Evolutionary conservation across 30 jellyfish, hydroid and myxozoan genomes (phyloP).

Genomic region (Chrysaora quinquecirrha): DNA sequence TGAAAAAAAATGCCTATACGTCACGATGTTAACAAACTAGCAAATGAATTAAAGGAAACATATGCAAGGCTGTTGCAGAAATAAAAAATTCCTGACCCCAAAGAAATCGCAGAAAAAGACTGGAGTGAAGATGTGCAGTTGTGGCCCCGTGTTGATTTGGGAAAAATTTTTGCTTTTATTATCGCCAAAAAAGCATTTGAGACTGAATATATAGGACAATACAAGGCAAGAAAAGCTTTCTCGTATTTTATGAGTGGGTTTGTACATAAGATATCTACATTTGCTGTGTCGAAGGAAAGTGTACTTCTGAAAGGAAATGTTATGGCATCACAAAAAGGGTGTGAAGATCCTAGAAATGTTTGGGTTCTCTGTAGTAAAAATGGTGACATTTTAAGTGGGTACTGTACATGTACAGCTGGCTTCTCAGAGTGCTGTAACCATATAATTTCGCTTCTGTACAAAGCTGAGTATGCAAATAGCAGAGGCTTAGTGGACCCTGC

Average conservation of each 20-base stretch:
- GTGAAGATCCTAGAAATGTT: neutral
- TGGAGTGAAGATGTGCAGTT: neutral
- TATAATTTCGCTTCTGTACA: neutral
- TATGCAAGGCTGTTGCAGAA: neutral
- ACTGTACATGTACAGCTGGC: conserved; percentile 15
- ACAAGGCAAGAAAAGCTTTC: conserved; percentile 25
- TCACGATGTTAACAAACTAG: neutral
- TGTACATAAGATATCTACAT: too few relatives aligned
- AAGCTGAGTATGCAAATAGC: conserved; percentile 11
- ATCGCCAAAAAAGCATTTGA: conserved; percentile 18
- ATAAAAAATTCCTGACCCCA: neutral
- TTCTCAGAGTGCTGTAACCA: conserved; percentile 14
- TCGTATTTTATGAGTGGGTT: too few relatives aligned
- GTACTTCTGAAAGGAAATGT: neutral
- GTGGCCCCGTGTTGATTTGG: too few relatives aligned
- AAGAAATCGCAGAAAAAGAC: neutral
- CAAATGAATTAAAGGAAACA: neutral
- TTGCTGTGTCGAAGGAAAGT: neutral
- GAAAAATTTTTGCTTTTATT: too few relatives aligned
- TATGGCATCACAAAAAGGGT: neutral
- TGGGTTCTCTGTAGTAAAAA: neutral
- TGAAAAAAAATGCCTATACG: conserved; percentile 15
- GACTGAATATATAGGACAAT: conserved; percentile 15
- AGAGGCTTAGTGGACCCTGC: conserved; percentile 4
- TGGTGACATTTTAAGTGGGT: neutral